A percentile compares a stretch with the other conserved stretches of the same genome.
These are phyloP conservation scores for Ernsta delagoae DNA, from an alignment of 2,888 invertebrate species.

Conservation along the genomic window DNA sequence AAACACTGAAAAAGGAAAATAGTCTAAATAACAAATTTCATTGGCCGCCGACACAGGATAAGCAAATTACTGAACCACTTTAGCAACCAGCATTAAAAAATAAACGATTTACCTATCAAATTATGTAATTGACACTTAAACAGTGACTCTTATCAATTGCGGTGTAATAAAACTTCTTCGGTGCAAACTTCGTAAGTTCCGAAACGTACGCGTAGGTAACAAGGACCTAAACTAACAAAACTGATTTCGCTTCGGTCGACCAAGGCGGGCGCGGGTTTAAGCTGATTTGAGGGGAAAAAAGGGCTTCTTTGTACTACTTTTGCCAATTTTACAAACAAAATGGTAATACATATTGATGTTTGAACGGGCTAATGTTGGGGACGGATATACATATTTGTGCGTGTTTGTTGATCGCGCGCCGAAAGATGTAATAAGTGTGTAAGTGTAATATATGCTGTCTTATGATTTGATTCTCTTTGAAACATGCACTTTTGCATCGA, in stretches of 20 bases:
- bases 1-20: no score
- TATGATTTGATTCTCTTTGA: no score
- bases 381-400: no score
- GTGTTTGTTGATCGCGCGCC: no score
- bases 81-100: no score
- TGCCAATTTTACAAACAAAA: not conserved
- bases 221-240: slow-evolving; percentile 3
- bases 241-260: not conserved
- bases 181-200: not conserved
- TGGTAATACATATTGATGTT: not conserved
- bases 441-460: no score
- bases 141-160: not conserved
- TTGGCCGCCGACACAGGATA: no score
- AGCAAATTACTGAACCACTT: no score
- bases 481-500: no score
- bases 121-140: not conserved
- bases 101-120: not conserved
- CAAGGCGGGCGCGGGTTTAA: not conserved
- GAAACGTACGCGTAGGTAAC: not conserved
- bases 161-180: not conserved
- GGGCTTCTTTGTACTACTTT: not conserved
- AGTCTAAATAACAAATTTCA: no score
- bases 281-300: not conserved
- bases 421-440: no score
- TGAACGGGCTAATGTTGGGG: not conserved